Conservation (phyloP, 2,113 vertebrate species). For the Leucoraja erinaceus region DNA sequence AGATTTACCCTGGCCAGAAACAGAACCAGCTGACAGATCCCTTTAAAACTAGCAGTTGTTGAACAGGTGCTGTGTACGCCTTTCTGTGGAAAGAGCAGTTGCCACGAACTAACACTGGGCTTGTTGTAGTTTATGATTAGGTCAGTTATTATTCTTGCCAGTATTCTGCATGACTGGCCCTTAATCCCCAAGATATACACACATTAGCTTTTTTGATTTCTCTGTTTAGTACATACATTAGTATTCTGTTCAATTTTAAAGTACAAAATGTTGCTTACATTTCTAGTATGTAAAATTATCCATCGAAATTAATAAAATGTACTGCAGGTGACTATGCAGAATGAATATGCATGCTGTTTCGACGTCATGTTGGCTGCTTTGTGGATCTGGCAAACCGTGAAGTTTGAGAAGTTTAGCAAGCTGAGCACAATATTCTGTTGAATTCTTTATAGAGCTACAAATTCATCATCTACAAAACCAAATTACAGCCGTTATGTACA, state of each 20-base stretch:
- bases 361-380: not conserved
- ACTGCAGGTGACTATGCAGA: not conserved
- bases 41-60: constrained; percentile 34
- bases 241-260: not conserved
- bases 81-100: not conserved
- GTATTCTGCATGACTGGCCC: not conserved
- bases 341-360: not conserved
- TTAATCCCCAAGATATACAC: not conserved
- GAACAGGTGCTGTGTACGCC: constrained; percentile 27
- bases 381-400: not conserved
- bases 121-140: constrained; percentile 29
- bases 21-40: constrained; percentile 33
- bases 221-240: not conserved
- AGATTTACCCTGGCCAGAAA: constrained; percentile 21
- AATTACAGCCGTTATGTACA: no score
- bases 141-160: constrained; percentile 27
- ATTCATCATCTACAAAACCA: no score
- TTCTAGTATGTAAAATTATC: not conserved
- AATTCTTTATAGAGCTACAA: not conserved
- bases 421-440: not conserved
- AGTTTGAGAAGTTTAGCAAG: not conserved
- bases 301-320: not conserved
- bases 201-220: not conserved
- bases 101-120: constrained; percentile 18
- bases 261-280: not conserved